phyloP scores from a whole-genome alignment of 2,888 invertebrate genomes.

The Tortricodes alternella region DNA sequence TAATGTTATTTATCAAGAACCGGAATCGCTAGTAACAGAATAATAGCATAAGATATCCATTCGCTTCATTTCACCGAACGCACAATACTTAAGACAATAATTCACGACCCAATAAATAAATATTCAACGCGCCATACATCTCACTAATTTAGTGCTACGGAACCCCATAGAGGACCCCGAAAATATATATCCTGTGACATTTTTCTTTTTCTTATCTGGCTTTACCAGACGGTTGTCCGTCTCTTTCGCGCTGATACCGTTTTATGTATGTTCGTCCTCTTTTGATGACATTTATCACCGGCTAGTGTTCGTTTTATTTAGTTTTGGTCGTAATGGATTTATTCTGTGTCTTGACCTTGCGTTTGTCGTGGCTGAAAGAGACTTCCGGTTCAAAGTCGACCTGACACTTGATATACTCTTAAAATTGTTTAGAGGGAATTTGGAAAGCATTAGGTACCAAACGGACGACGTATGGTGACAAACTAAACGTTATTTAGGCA shows the following conservation, averaged over 20 bases:
- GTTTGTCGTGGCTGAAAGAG: conserved; percentile 37
- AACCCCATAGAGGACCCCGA: conserved; percentile 72
- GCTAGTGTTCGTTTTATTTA: conserved; percentile 74
- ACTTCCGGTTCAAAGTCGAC: neutral
- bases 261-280: conserved; percentile 42
- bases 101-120: conserved; percentile 71
- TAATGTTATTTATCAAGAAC: neutral
- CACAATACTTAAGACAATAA: conserved; percentile 49
- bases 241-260: conserved; percentile 40
- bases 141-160: conserved; percentile 78
- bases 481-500: no score
- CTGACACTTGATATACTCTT: no score
- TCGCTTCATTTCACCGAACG: conserved; percentile 33
- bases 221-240: conserved; percentile 62
- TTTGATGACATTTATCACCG: conserved; percentile 59
- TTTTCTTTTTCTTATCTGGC: conserved; percentile 78
- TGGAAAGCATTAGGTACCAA: no score
- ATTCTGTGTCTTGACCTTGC: conserved; percentile 75
- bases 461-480: no score
- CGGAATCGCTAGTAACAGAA: neutral
- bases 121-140: conserved; percentile 78
- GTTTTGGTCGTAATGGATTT: conserved; percentile 77
- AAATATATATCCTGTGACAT: conserved; percentile 78
- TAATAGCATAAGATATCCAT: conserved; percentile 31
- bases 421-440: no score